Conservation (phyloP, 2,113 vertebrate genomes). For the Pavo muticus region DNA sequence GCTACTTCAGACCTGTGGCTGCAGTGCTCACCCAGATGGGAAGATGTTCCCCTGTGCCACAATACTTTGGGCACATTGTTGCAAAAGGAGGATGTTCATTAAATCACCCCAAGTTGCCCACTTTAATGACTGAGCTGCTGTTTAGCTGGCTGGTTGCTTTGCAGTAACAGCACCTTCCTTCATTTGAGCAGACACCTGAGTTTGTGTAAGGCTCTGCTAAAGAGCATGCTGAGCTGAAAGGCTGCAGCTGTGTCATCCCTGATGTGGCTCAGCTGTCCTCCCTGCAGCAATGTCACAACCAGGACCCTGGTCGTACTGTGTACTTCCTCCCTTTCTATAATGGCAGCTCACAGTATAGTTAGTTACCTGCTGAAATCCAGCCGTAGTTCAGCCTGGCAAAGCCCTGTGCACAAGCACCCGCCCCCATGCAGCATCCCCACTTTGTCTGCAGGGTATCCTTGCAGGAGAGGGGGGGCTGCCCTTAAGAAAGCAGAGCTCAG, state of each 20-base stretch:
- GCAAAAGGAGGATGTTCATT: neutral
- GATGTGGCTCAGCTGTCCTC: neutral
- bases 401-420: neutral
- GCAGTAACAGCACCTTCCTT: neutral
- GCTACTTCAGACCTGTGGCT: neutral
- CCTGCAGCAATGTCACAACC: neutral
- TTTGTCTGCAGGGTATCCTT: accelerated
- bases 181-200: neutral
- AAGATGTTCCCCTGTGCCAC: neutral
- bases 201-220: neutral
- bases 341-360: neutral
- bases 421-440: neutral
- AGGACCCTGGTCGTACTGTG: neutral
- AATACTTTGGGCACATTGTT: accelerated
- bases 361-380: neutral
- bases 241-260: neutral
- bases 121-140: neutral
- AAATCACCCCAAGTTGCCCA: neutral
- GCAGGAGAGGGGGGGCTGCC: neutral
- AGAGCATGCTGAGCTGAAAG: neutral
- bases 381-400: neutral
- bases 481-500: neutral
- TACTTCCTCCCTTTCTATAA: neutral
- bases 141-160: neutral
- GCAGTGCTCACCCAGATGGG: neutral